Evolutionary conservation across 2,888 invertebrate species (phyloP), one percentile per base, ranked within the genome.

Genomic region (Girardia tigrina): DNA sequence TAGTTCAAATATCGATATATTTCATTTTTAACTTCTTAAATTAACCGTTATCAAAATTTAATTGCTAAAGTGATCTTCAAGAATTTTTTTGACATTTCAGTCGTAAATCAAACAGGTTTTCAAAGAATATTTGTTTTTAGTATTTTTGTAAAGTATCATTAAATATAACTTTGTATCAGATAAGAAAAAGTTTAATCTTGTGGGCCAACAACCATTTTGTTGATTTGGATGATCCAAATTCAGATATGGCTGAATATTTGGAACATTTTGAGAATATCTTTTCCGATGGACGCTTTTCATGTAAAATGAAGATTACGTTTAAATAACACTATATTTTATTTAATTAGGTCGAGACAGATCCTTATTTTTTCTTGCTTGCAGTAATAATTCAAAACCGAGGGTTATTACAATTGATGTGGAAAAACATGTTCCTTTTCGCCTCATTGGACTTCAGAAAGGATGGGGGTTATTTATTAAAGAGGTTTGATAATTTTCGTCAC

Each of bases 181-280:
- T 56, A 20, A 4, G 56, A 56, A 56, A 56, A 56, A 56, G n/a
- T n/a, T 56, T 56, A 23, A 56, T 98, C 70, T 88, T 97, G 12
- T 99, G 98, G 98, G 95, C 97, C 0, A 97, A 95, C 85, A 97
- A 83, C 77, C 84, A 84, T 78, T 84, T 83, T 79, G 83, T 82
- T 77, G 84, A 84, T 79, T 84, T 84, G 56, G 56, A 56, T n/a
- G 56, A 56, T 56, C 56, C 56, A n/a, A 56, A 56, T 56, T 56
- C 56, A 4, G 56, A 56, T 16, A 56, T 56, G 56, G 4, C 8
- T 4, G 56, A 56, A 16, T 56, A 8, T 56, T 56, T 56, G n/a
- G 56, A 56, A n/a, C 8, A 56, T 20, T 56, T 56, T 56, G 56
- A 56, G n/a, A 23, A 56, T 56, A 56, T 56, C 4, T 56, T 56